Base-by-base conservation (phyloP, 2,113 vertebrate species). In the Campylorhamphus procurvoides region DNA sequence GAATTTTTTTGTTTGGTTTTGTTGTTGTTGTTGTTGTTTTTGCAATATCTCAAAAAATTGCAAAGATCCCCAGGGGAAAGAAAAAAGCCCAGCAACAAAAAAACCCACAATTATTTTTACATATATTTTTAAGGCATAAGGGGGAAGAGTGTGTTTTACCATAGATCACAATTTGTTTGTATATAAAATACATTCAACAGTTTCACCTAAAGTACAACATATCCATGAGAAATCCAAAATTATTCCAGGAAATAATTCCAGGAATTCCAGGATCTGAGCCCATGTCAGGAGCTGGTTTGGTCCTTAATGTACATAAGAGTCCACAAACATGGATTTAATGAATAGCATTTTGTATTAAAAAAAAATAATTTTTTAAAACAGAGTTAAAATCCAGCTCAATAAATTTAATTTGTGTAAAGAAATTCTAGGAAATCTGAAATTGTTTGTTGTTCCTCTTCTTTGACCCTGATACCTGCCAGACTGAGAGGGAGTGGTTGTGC, bases 91-190 rank as follows among this genome's bases (percentile, higher is more conserved):
- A 42, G 40, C 40, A 42, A 42, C 14, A 14, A 42, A 25, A 33
- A n/a, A 12, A 16, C 16, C 19, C 16, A 5, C 1, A 7, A 13
- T 39, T 63, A n/a, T 50, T 81, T 53, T 23, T 25, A 33, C 1
- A 1, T 4, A 23, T 23, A 63, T 80, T 58, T 52, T 72, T 25
- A 74, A 89, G 73, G 18, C 62, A 60, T 84, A 83, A 84, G 83
- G 44, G 90, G 46, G 62, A 91, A 68, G 62, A 91, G 42, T 68
- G 55, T 50, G 40, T 94, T 94, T 92, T 74, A 74, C 52, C 31
- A 40, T 18, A 60, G 18, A 91, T 62, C 44, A 88, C 18, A 42
- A 25, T 76, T 92, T 68, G 8, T 52, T 81, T 72, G 67, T 79
- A 52, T 58, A 33, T 55, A 47, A 69, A 92, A 74, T 17, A 4